Evolutionary conservation across 1,140 invertebrate genomes (phyloP), one percentile per base, ranked within the genome.

Genomic region (Drosophila parvula): DNA sequence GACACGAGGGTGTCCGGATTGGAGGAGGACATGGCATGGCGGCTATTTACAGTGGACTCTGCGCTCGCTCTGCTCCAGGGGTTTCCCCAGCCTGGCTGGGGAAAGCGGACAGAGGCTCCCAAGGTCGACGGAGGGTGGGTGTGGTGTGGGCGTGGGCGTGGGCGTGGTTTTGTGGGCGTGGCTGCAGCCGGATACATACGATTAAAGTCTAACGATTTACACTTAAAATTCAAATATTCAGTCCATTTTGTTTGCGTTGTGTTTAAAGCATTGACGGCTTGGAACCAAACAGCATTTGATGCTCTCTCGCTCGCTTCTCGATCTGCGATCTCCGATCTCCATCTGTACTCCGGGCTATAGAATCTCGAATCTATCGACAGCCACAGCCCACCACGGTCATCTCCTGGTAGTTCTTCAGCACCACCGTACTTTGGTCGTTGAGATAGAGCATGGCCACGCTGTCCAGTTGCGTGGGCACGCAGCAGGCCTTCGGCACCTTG

Each of bases 371-470:
- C 61, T 95, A 98, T 93, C 96, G 96, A 93, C 98, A 98, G n/a
- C 98, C 98, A 93, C 98, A 99, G 34, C 97, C 97, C 69, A 97
- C 94, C 56, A 98, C 98, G 74, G 97, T 95, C 98, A 99, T 99
- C 92, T 99, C 97, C 92, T 98, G 96, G 93, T 99, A 99, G 93
- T 98, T 98, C 93, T 99, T 99, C 67, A 99, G 94, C 79, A 98
- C 97, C 80, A 98, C 97, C 92, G 97, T 98, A 92, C 97, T 96
- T 91, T 97, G 95, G 92, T 98, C 96, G 93, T 99, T 97, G 82
- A 98, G 94, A 93, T 99, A 99, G 55, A 99, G 95, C 96, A 99
- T 98, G 12, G 97, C 98, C 86, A 99, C 97, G 70, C 97, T 94
- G 50, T 96, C 96, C 38, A 98, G 94, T 83, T 97, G 95, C 43